Base-by-base conservation (phyloP, 1,140 invertebrate species). In the Holcopasites calliopsidis region DNA sequence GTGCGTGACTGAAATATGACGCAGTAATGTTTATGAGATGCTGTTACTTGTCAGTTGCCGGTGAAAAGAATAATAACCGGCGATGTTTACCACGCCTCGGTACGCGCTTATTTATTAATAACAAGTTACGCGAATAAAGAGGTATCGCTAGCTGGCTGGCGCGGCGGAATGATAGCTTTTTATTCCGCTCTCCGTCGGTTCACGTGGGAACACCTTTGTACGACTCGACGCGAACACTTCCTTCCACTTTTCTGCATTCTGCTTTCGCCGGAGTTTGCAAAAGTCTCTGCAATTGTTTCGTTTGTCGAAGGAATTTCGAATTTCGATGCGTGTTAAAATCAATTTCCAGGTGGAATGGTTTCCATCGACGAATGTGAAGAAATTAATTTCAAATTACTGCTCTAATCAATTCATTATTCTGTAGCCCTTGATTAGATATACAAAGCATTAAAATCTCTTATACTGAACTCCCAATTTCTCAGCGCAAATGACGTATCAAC, bases 11-110 rank as follows among this genome's bases (percentile, higher is more conserved):
- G 80, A 84, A 77, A 84, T 84, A 84, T 57, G 77, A 73, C 72
- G 73, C 38, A 62, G 58, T 84, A 83, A 84, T 84, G 69, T 83
- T 83, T 80, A 84, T 60, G 82, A 83, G 82, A 73, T n/a, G 82
- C 61, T 82, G 68, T 84, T 84, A 80, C 82, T 66, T 84, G 82
- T 84, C 82, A 68, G 77, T 83, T 83, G 77, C 55, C 50, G 72
- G 38, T 65, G 69, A 77, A 73, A 61, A 64, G 60, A 79, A 80
- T 83, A 80, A 83, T 76, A 76, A 79, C 47, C 31, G 28, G 47
- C 31, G 47, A 65, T 58, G 54, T 71, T n/a, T 76, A 70, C 49
- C 57, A 64, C 77, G 65, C 50, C 72, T 61, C 47, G 33, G 23
- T 62, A 60, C 40, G 64, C 77, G 57, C 55, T 83, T 83, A 80